A percentile compares a stretch with the other conserved stretches of the same genome.
phyloP scores from a whole-genome alignment of 1,140 invertebrate species.

The Drosophila lini region DNA sequence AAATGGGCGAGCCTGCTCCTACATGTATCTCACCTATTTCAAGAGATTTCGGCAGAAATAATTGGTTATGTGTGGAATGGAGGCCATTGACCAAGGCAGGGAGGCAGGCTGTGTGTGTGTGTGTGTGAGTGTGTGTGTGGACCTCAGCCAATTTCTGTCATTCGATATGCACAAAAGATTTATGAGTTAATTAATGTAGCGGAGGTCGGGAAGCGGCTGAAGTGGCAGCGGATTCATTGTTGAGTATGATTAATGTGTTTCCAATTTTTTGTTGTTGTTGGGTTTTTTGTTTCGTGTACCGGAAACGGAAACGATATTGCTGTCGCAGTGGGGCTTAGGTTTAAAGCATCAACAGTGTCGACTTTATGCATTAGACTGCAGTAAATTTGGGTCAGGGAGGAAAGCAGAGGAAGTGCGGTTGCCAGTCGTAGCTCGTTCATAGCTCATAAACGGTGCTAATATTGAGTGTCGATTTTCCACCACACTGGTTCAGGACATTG shows the following conservation, averaged over 20 bases:
- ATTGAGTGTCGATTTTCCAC: conserved; percentile 80
- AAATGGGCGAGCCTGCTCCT: conserved; percentile 36
- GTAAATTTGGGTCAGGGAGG: conserved; percentile 19
- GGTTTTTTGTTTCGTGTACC: conserved; percentile 26
- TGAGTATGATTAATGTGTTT: conserved; percentile 70
- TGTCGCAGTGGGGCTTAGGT: conserved; percentile 3
- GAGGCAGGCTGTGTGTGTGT: conserved; percentile 1
- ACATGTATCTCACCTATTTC: conserved; percentile 28
- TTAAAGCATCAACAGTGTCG: conserved; percentile 51
- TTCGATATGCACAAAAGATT: conserved; percentile 77
- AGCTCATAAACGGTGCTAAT: conserved; percentile 78
- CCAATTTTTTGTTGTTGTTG: conserved; percentile 15
- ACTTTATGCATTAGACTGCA: conserved; percentile 13
- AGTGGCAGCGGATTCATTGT: conserved; percentile 43
- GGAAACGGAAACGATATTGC: conserved; percentile 36
- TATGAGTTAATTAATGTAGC: conserved; percentile 79
- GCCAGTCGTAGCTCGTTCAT: conserved; percentile 65
- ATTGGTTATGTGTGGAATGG: conserved; percentile 51
- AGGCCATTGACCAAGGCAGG: conserved; percentile 1
- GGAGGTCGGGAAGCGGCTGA: conserved; percentile 20
- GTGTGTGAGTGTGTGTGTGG: background rate
- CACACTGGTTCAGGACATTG: conserved; percentile 61
- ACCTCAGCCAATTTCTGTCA: conserved; percentile 66
- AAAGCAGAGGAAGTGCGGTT: conserved; percentile 24
- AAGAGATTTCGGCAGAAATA: conserved; percentile 65